Evolutionary conservation across 2,888 invertebrate genomes (phyloP).

Genomic region (Brachypalpus laphriformis): DNA sequence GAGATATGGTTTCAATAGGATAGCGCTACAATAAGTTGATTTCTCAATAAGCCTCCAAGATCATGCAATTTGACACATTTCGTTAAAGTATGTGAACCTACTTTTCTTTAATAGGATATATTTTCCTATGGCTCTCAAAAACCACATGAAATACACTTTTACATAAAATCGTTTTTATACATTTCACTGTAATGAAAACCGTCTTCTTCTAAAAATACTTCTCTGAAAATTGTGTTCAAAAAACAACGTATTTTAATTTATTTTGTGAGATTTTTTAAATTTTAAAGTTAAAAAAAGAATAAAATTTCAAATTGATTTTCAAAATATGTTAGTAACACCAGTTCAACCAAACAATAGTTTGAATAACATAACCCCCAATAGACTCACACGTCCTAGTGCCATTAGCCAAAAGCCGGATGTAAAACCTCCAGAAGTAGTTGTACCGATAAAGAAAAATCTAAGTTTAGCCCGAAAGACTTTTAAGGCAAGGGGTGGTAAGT

Average conservation of each 20-base stretch:
- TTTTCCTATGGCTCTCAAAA: no score
- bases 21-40: no score
- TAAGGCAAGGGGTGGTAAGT: neutral
- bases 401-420: neutral
- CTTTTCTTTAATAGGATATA: no score
- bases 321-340: conserved; percentile 25
- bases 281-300: conserved; percentile 5
- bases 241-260: neutral
- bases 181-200: neutral
- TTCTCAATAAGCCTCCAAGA: no score
- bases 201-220: neutral
- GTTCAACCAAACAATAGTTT: conserved; percentile 33
- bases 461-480: neutral
- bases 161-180: no score
- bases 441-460: neutral
- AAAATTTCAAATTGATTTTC: neutral
- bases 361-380: neutral
- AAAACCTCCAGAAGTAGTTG: neutral
- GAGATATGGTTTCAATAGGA: no score
- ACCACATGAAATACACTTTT: no score
- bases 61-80: no score
- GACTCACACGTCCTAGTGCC: neutral
- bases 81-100: no score
- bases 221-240: neutral
- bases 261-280: neutral